A percentile compares a stretch with the other conserved stretches of the same genome.
Conservation (phyloP, 1,140 invertebrate species). For the Centruroides vittatus region DNA sequence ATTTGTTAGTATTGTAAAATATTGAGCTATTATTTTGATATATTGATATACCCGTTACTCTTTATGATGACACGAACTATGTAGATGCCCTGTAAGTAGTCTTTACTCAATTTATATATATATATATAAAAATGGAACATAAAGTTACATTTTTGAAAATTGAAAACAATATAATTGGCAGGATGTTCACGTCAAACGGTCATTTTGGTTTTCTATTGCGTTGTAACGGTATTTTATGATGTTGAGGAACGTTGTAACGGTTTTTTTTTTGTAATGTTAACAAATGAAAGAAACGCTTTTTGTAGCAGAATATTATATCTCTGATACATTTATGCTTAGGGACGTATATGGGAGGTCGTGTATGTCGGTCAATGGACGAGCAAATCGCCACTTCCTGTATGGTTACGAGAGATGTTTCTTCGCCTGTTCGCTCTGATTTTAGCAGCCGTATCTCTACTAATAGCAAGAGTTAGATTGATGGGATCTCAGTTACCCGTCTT, state of each 20-base stretch:
- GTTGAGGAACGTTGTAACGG: neutral
- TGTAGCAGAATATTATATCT: neutral
- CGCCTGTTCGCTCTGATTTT: neutral
- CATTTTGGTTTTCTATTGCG: too few relatives aligned
- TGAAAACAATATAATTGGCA: too few relatives aligned
- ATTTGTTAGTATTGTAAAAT: too few relatives aligned
- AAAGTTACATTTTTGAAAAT: too few relatives aligned
- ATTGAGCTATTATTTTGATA: too few relatives aligned
- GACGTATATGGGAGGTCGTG: neutral
- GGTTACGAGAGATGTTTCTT: neutral
- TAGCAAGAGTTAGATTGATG: constrained; percentile 84
- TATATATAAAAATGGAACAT: too few relatives aligned
- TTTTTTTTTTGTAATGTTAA: neutral
- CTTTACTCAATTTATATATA: too few relatives aligned
- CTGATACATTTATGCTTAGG: neutral
- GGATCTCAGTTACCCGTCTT: constrained; percentile 90
- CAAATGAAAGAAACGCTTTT: neutral
- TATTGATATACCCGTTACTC: too few relatives aligned
- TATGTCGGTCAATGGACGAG: neutral
- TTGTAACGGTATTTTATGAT: neutral
- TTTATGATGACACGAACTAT: too few relatives aligned
- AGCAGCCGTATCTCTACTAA: constrained; percentile 36
- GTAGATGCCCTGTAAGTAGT: too few relatives aligned
- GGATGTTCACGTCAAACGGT: too few relatives aligned
- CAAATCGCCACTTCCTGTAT: neutral